Percentiles rank a stretch among this genome's conserved stretches.
Conservation (phyloP, 2,888 invertebrate species). For the Tachina grossa region DNA sequence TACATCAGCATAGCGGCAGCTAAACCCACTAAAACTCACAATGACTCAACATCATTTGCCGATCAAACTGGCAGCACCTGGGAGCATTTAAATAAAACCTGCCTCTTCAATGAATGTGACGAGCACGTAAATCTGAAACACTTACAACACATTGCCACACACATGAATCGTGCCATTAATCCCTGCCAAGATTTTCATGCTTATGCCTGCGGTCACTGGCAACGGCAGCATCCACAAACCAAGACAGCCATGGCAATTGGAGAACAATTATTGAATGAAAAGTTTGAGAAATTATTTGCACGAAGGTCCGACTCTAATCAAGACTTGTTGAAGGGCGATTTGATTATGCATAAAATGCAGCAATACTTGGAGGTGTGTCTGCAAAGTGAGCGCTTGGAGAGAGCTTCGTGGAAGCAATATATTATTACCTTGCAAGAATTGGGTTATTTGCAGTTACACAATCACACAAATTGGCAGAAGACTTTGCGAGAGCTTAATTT, state of each 20-base stretch:
- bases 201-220: slow-evolving; percentile 78
- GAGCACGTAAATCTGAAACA: slow-evolving; percentile 74
- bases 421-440: slow-evolving; percentile 22
- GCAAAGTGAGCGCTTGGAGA: slow-evolving; percentile 51
- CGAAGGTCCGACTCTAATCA: neutral
- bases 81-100: slow-evolving; percentile 74
- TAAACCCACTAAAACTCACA: slow-evolving; percentile 22
- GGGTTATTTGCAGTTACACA: slow-evolving; percentile 44
- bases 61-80: slow-evolving; percentile 18
- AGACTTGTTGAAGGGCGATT: slow-evolving; percentile 19
- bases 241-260: slow-evolving; percentile 75
- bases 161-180: slow-evolving; percentile 73
- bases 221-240: slow-evolving; percentile 36
- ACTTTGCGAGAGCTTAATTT: slow-evolving; percentile 74
- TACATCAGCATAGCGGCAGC: slow-evolving; percentile 17
- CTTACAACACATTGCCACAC: slow-evolving; percentile 72
- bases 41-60: neutral
- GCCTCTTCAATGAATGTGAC: slow-evolving; percentile 73
- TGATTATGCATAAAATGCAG: slow-evolving; percentile 74
- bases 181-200: slow-evolving; percentile 77
- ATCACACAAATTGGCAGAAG: slow-evolving; percentile 74
- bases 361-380: slow-evolving; percentile 75
- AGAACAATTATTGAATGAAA: slow-evolving; percentile 73
- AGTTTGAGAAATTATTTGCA: slow-evolving; percentile 71
- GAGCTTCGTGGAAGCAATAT: slow-evolving; percentile 53